Base-by-base conservation (phyloP, 2,113 vertebrate genomes). In the Sylvilagus bachmani region DNA sequence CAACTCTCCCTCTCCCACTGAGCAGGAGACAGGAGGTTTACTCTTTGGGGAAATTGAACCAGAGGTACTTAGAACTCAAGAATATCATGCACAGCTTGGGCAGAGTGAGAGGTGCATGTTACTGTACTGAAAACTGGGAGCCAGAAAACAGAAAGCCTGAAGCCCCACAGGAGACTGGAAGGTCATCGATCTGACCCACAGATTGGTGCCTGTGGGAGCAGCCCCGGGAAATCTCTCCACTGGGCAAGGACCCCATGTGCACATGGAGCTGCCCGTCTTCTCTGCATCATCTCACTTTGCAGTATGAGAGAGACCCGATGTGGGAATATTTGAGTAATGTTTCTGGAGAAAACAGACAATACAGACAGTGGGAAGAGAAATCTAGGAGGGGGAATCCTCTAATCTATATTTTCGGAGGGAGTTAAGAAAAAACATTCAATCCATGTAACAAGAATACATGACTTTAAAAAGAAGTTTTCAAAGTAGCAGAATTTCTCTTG, bases 401-500 rank as follows among this genome's bases (percentile, higher is more conserved):
- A 31, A 55, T n/a, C 24, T 62, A n/a, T 33, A 53, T 77, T 8
- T n/a, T 66, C 19, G 80, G 12, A 91, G 16, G 89, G 16, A 89
- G 38, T 10, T 44, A 80, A 77, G 13, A 66, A 86, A 67, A 49
- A 73, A 29, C 27, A 62, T 9, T 67, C 25, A 67, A 61, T 67
- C n/a, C 10, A 44, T 69, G 67, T 69, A 93, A 75, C 8, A 55
- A 69, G 81, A 67, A 38, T 75, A 80, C 19, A 31, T 79, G 29
- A 22, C 19, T 38, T 51, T 24, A 2, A 58, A 90, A 87, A 71
- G 55, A 8, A 89, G 2, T 17, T 69, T 86, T 82, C 49, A 82
- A 93, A 89, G 79, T 58, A 86, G 53, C 6, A 93, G 75, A 67
- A 73, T 84, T 89, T 77, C 24, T 83, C 51, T 93, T 79, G 24